A percentile compares a stretch with the other conserved stretches of the same genome.
phyloP scores from a whole-genome alignment of 2,797 vertebrate species.

The Euphonia xanthogaster region DNA sequence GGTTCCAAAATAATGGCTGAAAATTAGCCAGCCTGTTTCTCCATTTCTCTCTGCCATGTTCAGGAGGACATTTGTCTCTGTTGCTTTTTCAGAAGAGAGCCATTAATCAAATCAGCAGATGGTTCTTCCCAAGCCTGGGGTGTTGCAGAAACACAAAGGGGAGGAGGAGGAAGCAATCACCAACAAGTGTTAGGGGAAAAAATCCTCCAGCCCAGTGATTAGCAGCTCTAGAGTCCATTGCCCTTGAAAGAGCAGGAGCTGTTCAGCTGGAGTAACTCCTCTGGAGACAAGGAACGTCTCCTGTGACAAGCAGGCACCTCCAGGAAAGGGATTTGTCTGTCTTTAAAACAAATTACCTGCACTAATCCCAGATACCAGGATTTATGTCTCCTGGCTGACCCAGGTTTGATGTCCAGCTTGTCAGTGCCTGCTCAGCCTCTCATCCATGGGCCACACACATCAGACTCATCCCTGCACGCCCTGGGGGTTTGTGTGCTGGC shows the following conservation, averaged over 20 bases:
- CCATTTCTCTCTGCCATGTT: slow-evolving; percentile 57
- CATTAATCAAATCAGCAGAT: slow-evolving; percentile 77
- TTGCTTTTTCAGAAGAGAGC: slow-evolving; percentile 52
- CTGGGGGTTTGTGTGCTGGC: background rate
- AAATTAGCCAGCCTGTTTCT: slow-evolving; percentile 70
- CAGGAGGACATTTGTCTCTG: slow-evolving; percentile 71
- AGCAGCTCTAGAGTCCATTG: background rate
- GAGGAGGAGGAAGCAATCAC: slow-evolving; percentile 5
- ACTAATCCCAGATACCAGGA: background rate
- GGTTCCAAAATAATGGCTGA: slow-evolving; percentile 69
- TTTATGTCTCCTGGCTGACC: background rate
- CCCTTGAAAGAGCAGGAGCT: background rate
- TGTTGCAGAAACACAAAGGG: slow-evolving; percentile 29
- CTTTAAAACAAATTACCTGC: slow-evolving; percentile 8
- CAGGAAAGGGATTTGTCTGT: background rate
- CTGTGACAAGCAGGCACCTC: background rate
- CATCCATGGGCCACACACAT: background rate
- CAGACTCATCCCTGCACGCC: accelerated
- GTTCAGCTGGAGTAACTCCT: background rate
- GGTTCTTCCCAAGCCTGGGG: slow-evolving; percentile 54
- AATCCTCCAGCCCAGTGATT: background rate
- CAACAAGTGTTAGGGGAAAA: background rate
- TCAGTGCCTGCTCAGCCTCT: background rate
- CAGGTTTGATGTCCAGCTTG: background rate
- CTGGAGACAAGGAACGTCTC: background rate